Conservation (phyloP, 2,113 vertebrate genomes). For the Anguilla japonica region DNA sequence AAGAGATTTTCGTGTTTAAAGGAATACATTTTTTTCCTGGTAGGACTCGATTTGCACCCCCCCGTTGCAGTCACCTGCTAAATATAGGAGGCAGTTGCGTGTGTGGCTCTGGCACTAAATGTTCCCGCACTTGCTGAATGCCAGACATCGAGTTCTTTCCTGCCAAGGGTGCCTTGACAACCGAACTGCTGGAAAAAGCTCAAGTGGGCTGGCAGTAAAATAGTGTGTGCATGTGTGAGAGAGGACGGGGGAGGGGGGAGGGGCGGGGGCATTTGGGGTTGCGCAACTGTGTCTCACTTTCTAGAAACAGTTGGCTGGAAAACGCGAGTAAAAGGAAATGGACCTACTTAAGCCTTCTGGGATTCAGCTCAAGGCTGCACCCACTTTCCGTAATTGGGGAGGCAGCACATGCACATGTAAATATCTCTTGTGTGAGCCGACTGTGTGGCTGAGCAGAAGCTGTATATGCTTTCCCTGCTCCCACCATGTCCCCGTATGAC, state of each 20-base stretch:
- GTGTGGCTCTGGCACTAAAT: not conserved
- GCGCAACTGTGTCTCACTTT: conserved; percentile 31
- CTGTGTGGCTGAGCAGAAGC: too few species aligned
- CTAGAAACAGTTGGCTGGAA: conserved; percentile 33
- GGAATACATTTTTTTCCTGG: not conserved
- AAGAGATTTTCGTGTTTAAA: not conserved
- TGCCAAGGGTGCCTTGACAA: conserved; percentile 26
- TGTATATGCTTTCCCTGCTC: too few species aligned
- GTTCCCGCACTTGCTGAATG: conserved; percentile 16
- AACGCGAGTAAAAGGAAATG: not conserved
- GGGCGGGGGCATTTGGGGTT: not conserved
- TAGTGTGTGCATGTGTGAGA: not conserved
- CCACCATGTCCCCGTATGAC: too few species aligned
- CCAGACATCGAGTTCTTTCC: not conserved
- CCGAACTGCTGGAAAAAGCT: conserved; percentile 1
- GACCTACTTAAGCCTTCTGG: not conserved
- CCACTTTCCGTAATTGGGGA: not conserved
- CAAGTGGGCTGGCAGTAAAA: not conserved
- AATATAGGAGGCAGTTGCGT: conserved; percentile 10
- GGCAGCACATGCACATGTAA: not conserved
- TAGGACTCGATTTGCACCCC: not conserved
- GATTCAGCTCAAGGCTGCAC: not conserved
- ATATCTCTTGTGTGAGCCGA: not conserved
- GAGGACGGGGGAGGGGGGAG: not conserved
- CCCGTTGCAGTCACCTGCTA: not conserved